Percentiles rank a stretch among this genome's conserved stretches.
These are phyloP conservation scores for Tetramorium alpestre DNA, from an alignment of 1,140 invertebrate species.

Conservation along the genomic window DNA sequence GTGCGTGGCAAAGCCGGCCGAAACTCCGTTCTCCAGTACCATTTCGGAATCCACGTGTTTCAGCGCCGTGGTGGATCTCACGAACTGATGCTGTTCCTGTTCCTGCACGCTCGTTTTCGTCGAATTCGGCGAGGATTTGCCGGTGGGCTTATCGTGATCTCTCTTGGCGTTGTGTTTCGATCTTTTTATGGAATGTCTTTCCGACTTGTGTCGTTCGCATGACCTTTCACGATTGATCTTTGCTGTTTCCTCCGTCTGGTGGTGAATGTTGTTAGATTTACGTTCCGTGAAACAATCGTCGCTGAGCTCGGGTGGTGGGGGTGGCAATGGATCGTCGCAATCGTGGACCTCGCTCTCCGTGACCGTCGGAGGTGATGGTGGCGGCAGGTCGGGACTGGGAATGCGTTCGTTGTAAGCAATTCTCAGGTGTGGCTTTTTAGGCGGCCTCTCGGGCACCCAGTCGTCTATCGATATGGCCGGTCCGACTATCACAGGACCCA, in stretches of 20 bases:
- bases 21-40: conserved; percentile 76
- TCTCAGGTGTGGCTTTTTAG: conserved; percentile 91
- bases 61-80: conserved; percentile 46
- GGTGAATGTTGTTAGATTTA: conserved; percentile 38
- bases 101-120: conserved; percentile 67
- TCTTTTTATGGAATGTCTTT: conserved; percentile 77
- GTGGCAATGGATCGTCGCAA: conserved; percentile 91
- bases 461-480: conserved; percentile 89
- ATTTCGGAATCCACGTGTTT: conserved; percentile 74
- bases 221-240: conserved; percentile 67
- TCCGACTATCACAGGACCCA: conserved; percentile 89
- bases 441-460: conserved; percentile 90
- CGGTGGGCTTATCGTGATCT: conserved; percentile 68
- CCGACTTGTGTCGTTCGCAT: conserved; percentile 78
- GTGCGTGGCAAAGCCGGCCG: conserved; percentile 78
- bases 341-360: conserved; percentile 88
- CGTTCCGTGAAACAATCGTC: conserved; percentile 73
- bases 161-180: conserved; percentile 75
- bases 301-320: conserved; percentile 88
- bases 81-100: conserved; percentile 73
- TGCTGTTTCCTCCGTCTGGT: conserved; percentile 58
- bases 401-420: conserved; percentile 86
- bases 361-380: conserved; percentile 88
- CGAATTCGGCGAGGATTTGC: conserved; percentile 74
- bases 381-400: conserved; percentile 91